Base-by-base conservation (phyloP, 2,113 vertebrate genomes). In the Callithrix jacchus region DNA sequence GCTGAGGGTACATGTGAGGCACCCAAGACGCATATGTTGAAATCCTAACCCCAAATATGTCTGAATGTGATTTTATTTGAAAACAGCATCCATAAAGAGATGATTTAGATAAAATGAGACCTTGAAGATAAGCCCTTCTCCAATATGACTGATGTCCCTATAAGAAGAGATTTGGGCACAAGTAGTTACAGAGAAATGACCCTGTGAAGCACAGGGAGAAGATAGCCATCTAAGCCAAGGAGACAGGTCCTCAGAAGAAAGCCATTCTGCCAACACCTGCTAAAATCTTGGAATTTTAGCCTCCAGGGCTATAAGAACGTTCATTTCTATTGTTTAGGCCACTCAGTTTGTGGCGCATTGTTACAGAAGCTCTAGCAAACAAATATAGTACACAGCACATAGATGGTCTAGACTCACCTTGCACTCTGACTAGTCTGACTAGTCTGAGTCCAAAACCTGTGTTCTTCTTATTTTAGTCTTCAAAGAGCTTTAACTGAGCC, bases 381-480 rank as follows among this genome's bases (percentile, higher is more conserved):
- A 32, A 54, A 79, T n/a, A 42, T 0, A 42, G 10, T 6, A 3
- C 10, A 30, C 0, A 4, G 17, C 13, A 71, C 16, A n/a, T 1
- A 58, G 35, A 8, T 64, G 52, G 45, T 54, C 52, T 85, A 40
- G 11, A 35, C 11, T 5, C 10, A 6, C 12, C 16, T 73, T 30
- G 42, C 23, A 30, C 66, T 68, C 27, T 25, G 10, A 18, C 56
- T 40, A n/a, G 8, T 68, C 27, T 25, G 10, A 18, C 56, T 40
- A n/a, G 8, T 45, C 30, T 85, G 18, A 64, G 2, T 54, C 9
- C 71, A 45, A 84, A 76, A 14, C 12, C 25, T 92, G 23, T 32
- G 21, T 8, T 93, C 37, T 27, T 52, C 47, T 95, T 47, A 27
- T 20, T 16, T n/a, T 20, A 32, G 8, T 66, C 52, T 85, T 45